phyloP scores from a whole-genome alignment of 2,113 vertebrate genomes.

The Lontra canadensis region DNA sequence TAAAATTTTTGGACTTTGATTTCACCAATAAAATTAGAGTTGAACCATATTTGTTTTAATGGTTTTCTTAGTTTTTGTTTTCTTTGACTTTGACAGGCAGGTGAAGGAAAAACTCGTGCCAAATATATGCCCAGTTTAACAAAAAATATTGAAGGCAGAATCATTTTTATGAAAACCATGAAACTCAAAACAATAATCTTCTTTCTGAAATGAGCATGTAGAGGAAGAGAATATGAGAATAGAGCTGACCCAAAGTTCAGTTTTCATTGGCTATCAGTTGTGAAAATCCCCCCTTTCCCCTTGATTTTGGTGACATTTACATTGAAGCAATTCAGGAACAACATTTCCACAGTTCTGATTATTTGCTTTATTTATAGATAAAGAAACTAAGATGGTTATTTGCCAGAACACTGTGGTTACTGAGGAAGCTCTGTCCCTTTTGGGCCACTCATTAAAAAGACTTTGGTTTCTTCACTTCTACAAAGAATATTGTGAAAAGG shows the following conservation, averaged over 20 bases:
- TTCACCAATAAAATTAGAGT: conserved; percentile 12
- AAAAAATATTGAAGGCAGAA: not conserved
- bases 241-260: not conserved
- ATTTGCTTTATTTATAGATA: conserved; percentile 29
- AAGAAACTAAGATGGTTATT: not conserved
- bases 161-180: not conserved
- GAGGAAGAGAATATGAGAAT: not conserved
- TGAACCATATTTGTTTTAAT: not conserved
- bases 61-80: not conserved
- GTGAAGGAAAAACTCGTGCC: not conserved
- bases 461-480: not conserved
- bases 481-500: not conserved
- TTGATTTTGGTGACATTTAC: not conserved
- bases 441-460: not conserved
- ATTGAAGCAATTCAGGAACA: not conserved
- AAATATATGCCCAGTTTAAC: not conserved
- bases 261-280: not conserved
- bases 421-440: not conserved
- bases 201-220: conserved; percentile 10
- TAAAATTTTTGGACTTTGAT: not conserved
- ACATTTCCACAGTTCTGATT: not conserved
- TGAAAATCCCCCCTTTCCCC: not conserved
- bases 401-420: not conserved
- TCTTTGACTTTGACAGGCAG: not conserved
- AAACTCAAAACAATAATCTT: not conserved